A percentile compares a stretch with the other conserved stretches of the same genome.
phyloP scores from a whole-genome alignment of 2,113 vertebrate species.

The rabbit (Oryctolagus cuniculus) region DNA sequence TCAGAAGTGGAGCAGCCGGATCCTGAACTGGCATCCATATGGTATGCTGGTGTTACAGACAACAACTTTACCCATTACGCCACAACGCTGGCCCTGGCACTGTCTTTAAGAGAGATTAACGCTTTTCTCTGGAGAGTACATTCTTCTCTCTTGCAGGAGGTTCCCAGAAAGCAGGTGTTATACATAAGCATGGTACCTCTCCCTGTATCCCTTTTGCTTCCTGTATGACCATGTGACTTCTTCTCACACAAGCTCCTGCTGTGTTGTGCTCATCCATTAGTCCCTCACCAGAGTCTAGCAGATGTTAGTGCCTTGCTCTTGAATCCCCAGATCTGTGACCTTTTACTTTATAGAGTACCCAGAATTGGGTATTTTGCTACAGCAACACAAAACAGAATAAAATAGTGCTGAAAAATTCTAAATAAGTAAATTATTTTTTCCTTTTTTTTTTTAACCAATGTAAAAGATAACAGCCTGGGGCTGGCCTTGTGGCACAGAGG shows the following conservation, averaged over 20 bases:
- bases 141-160: background rate
- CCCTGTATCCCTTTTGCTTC: background rate
- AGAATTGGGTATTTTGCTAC: background rate
- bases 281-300: background rate
- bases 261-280: background rate
- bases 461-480: background rate
- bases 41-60: too few species aligned
- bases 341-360: background rate
- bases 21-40: too few species aligned
- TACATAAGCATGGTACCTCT: background rate
- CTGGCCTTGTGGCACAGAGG: too few species aligned
- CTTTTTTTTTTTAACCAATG: slow-evolving; percentile 12
- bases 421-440: background rate
- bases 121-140: background rate
- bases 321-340: too few species aligned
- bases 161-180: too few species aligned
- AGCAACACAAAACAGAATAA: background rate
- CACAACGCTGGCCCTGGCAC: too few species aligned
- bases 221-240: background rate
- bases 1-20: too few species aligned
- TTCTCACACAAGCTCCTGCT: background rate
- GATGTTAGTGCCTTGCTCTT: too few species aligned
- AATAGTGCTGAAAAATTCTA: background rate
- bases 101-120: background rate
- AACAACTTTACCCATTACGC: too few species aligned